Conservation (phyloP, 1,140 invertebrate species). For the Globodera rostochiensis region DNA sequence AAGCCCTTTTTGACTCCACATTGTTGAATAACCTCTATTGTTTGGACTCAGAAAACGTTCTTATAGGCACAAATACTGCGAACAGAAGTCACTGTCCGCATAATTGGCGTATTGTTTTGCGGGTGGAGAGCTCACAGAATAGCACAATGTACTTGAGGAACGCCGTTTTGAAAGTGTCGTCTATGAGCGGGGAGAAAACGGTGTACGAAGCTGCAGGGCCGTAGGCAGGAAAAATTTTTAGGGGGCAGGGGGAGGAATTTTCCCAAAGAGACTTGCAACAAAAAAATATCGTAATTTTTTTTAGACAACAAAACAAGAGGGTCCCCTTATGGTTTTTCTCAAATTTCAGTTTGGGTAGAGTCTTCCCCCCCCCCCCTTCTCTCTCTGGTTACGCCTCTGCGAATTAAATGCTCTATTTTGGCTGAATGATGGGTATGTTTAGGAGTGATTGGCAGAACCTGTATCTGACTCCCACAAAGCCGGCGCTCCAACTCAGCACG, state of each 20-base stretch:
- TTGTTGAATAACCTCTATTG: not conserved
- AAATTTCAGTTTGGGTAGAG: too few relatives aligned
- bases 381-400: too few relatives aligned
- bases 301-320: too few relatives aligned
- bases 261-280: too few relatives aligned
- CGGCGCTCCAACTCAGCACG: not conserved
- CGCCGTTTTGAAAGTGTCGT: not conserved
- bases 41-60: not conserved
- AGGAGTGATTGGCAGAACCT: not conserved
- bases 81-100: not conserved
- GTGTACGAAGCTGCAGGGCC: not conserved
- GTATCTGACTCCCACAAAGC: not conserved
- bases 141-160: constrained; percentile 18
- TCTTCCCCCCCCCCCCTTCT: too few relatives aligned
- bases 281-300: too few relatives aligned
- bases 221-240: too few relatives aligned
- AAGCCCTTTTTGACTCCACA: not conserved
- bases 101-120: constrained; percentile 18
- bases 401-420: too few relatives aligned
- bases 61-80: constrained; percentile 1
- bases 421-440: too few relatives aligned
- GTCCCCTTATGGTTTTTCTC: too few relatives aligned
- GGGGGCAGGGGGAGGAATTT: too few relatives aligned
- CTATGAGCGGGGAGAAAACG: constrained; percentile 16
- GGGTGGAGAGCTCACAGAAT: constrained; percentile 3